phyloP scores from a whole-genome alignment of 2,888 invertebrate species.

The Copidosoma aretas region DNA sequence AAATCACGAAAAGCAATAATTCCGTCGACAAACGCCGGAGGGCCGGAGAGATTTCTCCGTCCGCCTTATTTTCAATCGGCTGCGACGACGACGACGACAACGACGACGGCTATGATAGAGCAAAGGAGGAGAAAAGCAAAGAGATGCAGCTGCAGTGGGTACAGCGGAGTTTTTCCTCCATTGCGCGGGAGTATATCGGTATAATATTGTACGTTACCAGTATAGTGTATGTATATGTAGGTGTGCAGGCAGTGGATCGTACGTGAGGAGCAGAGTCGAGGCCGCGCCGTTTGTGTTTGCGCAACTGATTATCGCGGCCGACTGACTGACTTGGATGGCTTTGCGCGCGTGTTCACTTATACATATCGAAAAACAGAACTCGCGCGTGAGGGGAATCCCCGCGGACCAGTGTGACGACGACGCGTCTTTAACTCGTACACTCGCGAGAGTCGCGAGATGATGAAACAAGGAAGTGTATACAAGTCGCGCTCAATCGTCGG shows the following conservation, averaged over 20 bases:
- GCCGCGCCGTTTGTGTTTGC: conserved; percentile 21
- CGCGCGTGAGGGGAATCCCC: not conserved
- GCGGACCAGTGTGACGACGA: not conserved
- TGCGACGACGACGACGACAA: conserved; percentile 1
- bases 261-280: not conserved
- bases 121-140: conserved; percentile 11
- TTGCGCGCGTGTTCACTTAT: not conserved
- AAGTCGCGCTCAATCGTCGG: too few relatives aligned
- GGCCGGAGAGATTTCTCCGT: not conserved
- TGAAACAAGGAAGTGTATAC: too few relatives aligned
- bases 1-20: conserved; percentile 25
- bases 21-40: not conserved
- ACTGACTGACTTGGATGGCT: conserved; percentile 20
- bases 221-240: too few relatives aligned
- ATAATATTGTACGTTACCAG: too few relatives aligned
- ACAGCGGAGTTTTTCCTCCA: not conserved
- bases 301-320: conserved; percentile 27
- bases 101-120: too few relatives aligned
- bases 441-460: too few relatives aligned
- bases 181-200: too few relatives aligned
- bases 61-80: not conserved
- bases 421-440: not conserved
- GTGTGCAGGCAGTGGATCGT: not conserved
- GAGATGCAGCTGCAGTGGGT: not conserved
- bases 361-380: not conserved